Percentiles rank a stretch among this genome's conserved stretches.
Conservation (phyloP, 2,888 invertebrate species). For the Aethes cnicana region DNA sequence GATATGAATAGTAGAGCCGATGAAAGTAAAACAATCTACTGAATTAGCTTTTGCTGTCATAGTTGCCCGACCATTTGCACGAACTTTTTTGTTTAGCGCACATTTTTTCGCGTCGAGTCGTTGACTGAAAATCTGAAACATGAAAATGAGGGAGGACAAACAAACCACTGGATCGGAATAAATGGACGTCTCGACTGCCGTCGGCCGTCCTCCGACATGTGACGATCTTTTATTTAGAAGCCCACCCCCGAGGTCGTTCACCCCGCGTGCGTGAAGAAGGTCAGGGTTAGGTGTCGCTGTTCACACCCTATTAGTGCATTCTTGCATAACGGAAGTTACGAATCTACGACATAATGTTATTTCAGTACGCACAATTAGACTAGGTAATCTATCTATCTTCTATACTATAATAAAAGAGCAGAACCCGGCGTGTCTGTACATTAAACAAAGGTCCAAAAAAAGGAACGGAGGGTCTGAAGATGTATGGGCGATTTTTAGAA, state of each 20-base stretch:
- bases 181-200: constrained; percentile 48
- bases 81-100: neutral
- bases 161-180: constrained; percentile 50
- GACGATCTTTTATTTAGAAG: constrained; percentile 74
- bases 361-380: no score
- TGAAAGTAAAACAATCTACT: no score
- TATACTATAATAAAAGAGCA: no score
- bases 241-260: constrained; percentile 73
- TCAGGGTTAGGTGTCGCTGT: constrained; percentile 61
- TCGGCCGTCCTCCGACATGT: constrained; percentile 54
- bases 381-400: no score
- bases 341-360: no score
- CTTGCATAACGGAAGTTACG: constrained; percentile 30
- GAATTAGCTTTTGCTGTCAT: no score
- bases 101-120: neutral
- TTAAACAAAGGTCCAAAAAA: no score
- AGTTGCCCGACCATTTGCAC: no score
- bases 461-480: no score
- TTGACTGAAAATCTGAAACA: neutral
- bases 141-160: constrained; percentile 35
- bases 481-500: no score
- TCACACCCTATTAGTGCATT: constrained; percentile 29
- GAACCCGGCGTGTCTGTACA: no score
- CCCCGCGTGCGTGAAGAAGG: constrained; percentile 63
- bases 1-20: neutral